Evolutionary conservation across 2,797 vertebrate genomes (phyloP), one percentile per base, ranked within the genome.

Genomic region (Chrosomus eos): DNA sequence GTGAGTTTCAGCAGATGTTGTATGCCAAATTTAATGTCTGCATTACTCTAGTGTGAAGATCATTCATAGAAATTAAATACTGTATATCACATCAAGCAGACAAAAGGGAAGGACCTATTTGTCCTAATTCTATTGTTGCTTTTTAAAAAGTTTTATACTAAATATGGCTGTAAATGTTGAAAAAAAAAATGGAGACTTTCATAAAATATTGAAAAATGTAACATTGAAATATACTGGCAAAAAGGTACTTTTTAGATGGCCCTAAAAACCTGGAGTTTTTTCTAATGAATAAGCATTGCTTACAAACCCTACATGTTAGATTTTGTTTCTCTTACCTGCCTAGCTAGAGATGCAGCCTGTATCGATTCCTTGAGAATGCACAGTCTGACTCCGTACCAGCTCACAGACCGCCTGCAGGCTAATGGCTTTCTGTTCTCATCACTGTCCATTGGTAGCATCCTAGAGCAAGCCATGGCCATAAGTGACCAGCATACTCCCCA

Each of bases 381-480:
- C 78, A 83, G 43, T 74, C 81, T 80, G 14, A 82, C 71, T 72
- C 81, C 88, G 28, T 84, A 85, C 81, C 84, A 86, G 78, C 85
- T 89, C 19, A 81, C n/a, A 21, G 85, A 84, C 4, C 60, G 38
- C 38, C 84, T 86, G 48, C 75, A 43, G 67, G 40, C 55, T 75
- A 87, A 81, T 10, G 40, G 77, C 51, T 60, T 78, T 68, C 64
- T 86, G 74, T 78, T 86, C 78, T 74, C 67, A 55, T 51, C 31
- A 31, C 38, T 64, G 26, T 81, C 33, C 55, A 48, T 14, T 64
- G 38, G 36, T 6, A 86, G 62, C 40, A 78, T 72, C 77, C 84
- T 58, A 55, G 81, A 86, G 83, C 43, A 84, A 13, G 67, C 53
- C 84, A 86, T 85, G 16, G 48, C 66, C 36, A 6, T 28, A 58